Evolutionary conservation across 2,797 vertebrate genomes (phyloP), one percentile per base, ranked within the genome.

Genomic region (Hippopotamyrus pictus): DNA sequence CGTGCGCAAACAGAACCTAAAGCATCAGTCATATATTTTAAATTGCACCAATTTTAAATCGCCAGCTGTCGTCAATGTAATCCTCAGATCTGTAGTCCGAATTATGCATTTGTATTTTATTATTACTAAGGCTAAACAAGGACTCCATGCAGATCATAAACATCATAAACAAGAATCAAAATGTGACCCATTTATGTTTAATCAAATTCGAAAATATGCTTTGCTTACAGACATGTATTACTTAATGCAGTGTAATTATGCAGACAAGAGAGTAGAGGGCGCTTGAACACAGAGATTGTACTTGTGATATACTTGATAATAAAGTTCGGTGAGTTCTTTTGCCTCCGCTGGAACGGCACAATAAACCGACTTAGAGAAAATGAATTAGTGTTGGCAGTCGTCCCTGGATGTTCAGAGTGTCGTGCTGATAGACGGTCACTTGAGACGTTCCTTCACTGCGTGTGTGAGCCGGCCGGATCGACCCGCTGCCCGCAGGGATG

Each of bases 231-330:
- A 22, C 41, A 44, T 79, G 19, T 9, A 37, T 41, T 41, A 41
- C 69, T 76, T 76, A 46, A 82, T 46, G 17, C 41, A 46, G 33
- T 82, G 76, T 46, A 82, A 46, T 82, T 82, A 82, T 82, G 17
- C 37, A 82, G 41, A 46, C 37, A 44, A 46, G 76, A 82, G 19
- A 46, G 89, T 89, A 95, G 95, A 44, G 53, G 94, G 91, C 93
- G 29, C 82, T 88, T 22, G 89, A 88, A 85, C 19, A 12, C 89
- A 59, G 65, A 11, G 46, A 19, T 25, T 22, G 83, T 29, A 33
- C 14, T 37, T 86, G 19, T 48, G 57, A 22, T 53, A 37, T 44
- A 44, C 41, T 57, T 83, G 37, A 84, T 86, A 33, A 50, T 33
- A 25, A 51, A 51, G 33, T 86, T 89, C 65, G 69, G 82, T 37